Evolutionary conservation across 2,888 invertebrate genomes (phyloP).

Genomic region (Chelonus formosanus): DNA sequence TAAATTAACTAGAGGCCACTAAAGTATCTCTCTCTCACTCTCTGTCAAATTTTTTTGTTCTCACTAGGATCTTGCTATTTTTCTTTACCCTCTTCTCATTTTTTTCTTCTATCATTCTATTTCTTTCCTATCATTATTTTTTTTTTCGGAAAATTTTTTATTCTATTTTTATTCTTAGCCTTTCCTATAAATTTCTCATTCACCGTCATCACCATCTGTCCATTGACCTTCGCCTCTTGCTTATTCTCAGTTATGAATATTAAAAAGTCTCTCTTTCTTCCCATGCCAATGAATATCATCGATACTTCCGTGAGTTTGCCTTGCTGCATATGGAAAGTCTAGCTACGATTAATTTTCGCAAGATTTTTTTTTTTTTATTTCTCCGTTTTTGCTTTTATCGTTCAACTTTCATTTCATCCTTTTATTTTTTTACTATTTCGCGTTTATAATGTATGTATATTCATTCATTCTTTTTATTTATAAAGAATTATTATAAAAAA

Average conservation of each 20-base stretch:
- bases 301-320: not conserved
- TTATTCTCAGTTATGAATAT: conserved; percentile 19
- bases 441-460: no score
- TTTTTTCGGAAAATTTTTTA: not conserved
- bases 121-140: conserved; percentile 5
- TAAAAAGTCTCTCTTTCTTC: conserved; percentile 9
- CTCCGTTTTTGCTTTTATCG: no score
- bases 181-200: no score
- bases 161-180: not conserved
- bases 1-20: conserved; percentile 34
- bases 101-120: conserved; percentile 4
- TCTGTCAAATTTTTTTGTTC: no score
- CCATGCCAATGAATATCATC: not conserved
- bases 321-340: no score
- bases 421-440: conserved; percentile 9
- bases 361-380: not conserved
- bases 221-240: conserved; percentile 5
- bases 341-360: not conserved
- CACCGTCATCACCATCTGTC: conserved; percentile 10
- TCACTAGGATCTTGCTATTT: not conserved
- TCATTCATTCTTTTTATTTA: no score
- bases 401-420: no score
- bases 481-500: no score
- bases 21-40: conserved; percentile 28
- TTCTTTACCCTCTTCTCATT: conserved; percentile 1